Evolutionary conservation across 2,888 invertebrate genomes (phyloP).

Genomic region (Antheraea assamensis): DNA sequence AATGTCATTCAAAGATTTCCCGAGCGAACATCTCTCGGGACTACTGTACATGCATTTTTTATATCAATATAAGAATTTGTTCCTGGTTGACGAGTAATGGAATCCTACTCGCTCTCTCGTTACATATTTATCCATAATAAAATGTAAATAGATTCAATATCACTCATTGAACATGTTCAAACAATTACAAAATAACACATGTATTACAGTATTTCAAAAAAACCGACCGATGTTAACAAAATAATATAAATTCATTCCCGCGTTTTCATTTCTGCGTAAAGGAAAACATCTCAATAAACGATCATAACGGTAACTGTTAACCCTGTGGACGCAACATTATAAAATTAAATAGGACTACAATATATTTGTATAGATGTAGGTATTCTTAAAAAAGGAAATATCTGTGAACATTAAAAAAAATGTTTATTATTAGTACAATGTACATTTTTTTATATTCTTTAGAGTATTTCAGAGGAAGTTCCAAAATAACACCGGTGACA

Average conservation of each 20-base stretch:
- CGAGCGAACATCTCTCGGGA: conserved; percentile 52
- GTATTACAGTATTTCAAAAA: conserved; percentile 47
- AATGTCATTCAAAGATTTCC: conserved; percentile 73
- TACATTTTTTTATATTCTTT: no score
- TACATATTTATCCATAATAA: conserved; percentile 72
- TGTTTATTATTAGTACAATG: no score
- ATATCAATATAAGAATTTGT: conserved; percentile 67
- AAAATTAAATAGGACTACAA: conserved; percentile 8
- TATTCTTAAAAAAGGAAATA: neutral
- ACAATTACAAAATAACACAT: conserved; percentile 55
- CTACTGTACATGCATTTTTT: conserved; percentile 61
- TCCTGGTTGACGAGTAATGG: conserved; percentile 72
- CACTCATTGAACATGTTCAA: conserved; percentile 59
- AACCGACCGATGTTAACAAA: conserved; percentile 53
- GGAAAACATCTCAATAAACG: conserved; percentile 35
- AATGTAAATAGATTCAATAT: conserved; percentile 69
- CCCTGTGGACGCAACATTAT: conserved; percentile 29
- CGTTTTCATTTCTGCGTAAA: conserved; percentile 36
- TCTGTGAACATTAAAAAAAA: no score
- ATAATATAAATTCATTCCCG: conserved; percentile 44
- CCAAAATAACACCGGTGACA: no score
- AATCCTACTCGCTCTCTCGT: conserved; percentile 57
- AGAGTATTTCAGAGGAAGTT: no score
- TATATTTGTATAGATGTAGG: neutral
- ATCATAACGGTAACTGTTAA: conserved; percentile 48